These are phyloP conservation scores for Agelaius tricolor DNA, from an alignment of 2,113 vertebrate genomes.

Conservation along the genomic window DNA sequence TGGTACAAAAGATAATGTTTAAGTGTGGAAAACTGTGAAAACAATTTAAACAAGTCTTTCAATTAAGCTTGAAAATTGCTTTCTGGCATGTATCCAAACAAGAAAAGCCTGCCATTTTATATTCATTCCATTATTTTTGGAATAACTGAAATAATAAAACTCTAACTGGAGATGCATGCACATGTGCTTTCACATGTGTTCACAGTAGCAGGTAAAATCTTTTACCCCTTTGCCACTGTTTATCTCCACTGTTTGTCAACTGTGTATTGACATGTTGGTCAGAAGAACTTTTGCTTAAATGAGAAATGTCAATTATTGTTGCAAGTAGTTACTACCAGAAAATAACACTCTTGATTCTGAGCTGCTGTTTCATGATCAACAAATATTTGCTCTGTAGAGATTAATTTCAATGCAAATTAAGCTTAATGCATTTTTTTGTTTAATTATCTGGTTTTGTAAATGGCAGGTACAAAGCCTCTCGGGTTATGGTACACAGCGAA, in stretches of 20 bases:
- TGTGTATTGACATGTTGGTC: background rate
- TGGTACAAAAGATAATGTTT: background rate
- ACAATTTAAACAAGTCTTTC: conserved; percentile 10
- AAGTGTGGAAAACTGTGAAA: background rate
- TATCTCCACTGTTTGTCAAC: background rate
- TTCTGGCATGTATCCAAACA: background rate
- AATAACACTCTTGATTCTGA: background rate
- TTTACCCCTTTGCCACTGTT: background rate
- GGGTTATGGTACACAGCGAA: background rate
- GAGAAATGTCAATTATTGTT: background rate
- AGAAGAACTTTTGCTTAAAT: background rate
- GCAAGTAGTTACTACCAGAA: background rate
- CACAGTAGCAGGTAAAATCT: background rate
- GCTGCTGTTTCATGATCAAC: background rate
- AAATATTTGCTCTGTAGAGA: background rate
- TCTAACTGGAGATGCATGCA: background rate
- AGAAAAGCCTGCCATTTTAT: background rate
- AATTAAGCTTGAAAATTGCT: conserved; percentile 12
- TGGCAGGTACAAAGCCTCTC: background rate
- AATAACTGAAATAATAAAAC: background rate
- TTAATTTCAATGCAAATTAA: background rate
- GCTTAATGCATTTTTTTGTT: background rate
- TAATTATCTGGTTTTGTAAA: background rate
- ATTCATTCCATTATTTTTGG: background rate
- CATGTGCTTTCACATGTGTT: background rate